phyloP scores from a whole-genome alignment of 2,113 vertebrate genomes.

The Hippocampus abdominalis region DNA sequence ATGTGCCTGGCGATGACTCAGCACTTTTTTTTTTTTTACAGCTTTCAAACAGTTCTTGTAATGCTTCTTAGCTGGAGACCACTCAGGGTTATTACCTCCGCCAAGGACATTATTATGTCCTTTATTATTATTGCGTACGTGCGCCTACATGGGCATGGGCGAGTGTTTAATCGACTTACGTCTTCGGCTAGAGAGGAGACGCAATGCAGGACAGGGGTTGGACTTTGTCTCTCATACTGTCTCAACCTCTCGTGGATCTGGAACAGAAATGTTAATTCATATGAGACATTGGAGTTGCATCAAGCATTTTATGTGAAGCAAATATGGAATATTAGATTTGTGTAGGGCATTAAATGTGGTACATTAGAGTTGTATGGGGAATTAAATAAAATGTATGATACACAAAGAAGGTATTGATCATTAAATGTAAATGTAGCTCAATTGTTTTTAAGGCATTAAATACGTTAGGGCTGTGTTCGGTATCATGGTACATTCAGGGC shows the following conservation, averaged over 20 bases:
- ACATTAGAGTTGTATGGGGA: no score
- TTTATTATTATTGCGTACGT: conserved; percentile 15
- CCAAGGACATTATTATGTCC: background rate
- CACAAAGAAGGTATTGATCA: no score
- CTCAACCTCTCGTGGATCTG: conserved; percentile 95
- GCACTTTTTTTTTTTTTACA: conserved; percentile 38
- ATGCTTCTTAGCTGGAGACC: conserved; percentile 29
- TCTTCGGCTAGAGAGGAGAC: conserved; percentile 87
- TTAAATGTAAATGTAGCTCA: no score
- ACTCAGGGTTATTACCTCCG: conserved; percentile 15
- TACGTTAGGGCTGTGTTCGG: no score
- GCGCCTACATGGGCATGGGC: conserved; percentile 9
- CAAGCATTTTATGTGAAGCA: background rate
- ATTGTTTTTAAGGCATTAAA: no score
- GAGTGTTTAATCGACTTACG: conserved; percentile 70
- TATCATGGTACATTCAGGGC: no score
- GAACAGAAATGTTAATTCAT: conserved; percentile 33
- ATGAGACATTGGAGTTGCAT: background rate
- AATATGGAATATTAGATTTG: background rate
- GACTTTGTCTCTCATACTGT: conserved; percentile 89
- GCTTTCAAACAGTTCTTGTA: conserved; percentile 19
- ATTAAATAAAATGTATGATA: no score
- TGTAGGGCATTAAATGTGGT: no score
- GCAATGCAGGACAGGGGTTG: conserved; percentile 86
- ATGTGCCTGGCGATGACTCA: conserved; percentile 48